A percentile compares a stretch with the other conserved stretches of the same genome.
phyloP scores from a whole-genome alignment of 2,888 invertebrate genomes.

The Megastigmus dorsalis region DNA sequence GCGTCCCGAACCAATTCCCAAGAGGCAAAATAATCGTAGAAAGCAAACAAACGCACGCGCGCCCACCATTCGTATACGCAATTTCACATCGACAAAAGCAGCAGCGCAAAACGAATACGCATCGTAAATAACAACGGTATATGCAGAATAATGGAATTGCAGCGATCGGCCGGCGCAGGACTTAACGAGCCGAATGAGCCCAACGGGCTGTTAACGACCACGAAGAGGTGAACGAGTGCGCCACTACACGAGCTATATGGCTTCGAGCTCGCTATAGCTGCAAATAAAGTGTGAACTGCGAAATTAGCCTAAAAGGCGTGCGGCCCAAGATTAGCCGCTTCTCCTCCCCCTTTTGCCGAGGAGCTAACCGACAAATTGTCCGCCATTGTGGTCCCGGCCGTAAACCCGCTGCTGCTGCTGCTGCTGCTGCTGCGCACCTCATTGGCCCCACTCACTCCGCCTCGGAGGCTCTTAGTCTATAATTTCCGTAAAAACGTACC shows the following conservation, averaged over 20 bases:
- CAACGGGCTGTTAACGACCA: conserved; percentile 6
- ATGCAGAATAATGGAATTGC: not conserved
- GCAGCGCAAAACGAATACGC: not conserved
- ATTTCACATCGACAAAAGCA: conserved; percentile 28
- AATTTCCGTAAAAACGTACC: conserved; percentile 41
- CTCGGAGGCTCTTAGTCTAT: not conserved
- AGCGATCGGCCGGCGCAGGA: not conserved
- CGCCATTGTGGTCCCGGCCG: conserved; percentile 41
- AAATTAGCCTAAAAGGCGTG: conserved; percentile 38
- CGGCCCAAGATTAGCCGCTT: conserved; percentile 32
- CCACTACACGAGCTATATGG: too few species aligned
- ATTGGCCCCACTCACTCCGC: conserved; percentile 14
- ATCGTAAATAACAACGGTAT: too few species aligned
- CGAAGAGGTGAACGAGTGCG: not conserved
- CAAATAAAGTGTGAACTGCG: conserved; percentile 31
- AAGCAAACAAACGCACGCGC: not conserved
- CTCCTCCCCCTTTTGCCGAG: conserved; percentile 17
- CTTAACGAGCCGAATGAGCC: too few species aligned
- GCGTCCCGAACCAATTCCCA: too few species aligned
- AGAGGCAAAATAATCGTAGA: not conserved
- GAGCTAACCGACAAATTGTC: conserved; percentile 57
- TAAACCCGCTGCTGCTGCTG: too few species aligned
- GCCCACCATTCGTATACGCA: conserved; percentile 29
- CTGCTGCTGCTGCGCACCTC: too few species aligned
- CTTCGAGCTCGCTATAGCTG: too few species aligned